Base-by-base conservation (phyloP, 2,797 vertebrate genomes). In the Hippopotamyrus pictus region DNA sequence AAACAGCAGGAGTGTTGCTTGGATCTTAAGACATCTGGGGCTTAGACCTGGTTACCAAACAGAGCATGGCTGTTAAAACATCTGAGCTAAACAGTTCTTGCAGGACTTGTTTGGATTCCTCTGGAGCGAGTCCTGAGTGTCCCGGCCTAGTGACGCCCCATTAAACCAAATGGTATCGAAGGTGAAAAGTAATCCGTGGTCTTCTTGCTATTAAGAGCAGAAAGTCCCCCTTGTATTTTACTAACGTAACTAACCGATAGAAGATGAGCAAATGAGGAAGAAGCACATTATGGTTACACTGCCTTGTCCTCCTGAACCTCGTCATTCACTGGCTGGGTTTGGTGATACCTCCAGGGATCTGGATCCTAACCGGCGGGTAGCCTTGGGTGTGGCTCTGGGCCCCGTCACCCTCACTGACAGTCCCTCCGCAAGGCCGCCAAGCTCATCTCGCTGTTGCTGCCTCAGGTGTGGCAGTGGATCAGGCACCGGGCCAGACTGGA, bases 391-490 rank as follows among this genome's bases (percentile, higher is more conserved):
- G 37, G 69, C 69, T 19, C 14, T 0, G n/a, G 0, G 53, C 29
- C 90, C 3, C 2, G 25, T 62, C 57, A 62, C 22, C n/a, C n/a
- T 25, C 57, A 25, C 57, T 25, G n/a, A 3, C 1, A 6, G n/a
- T 7, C 1, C 5, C 62, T 9, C 48, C 69, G 5, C 17, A 48
- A 22, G 5, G 12, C 1, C 8, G 50, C 89, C n/a, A 9, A 88
- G 33, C 88, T 2, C 90, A 48, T 83, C 11, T 90, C 7, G 87
- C 12, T 90, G 44, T 33, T 29, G 41, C n/a, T 1, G n/a, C 3
- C 9, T 79, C 86, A 96, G 95, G 95, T 96, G 88, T 96, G 96
- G 96, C 95, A 96, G 91, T 96, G 96, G 95, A 94, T 96, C 90
- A 91, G 93, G 86, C 95, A 95, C 89, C 94, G 93, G 91, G 92